Base-by-base conservation (phyloP, 2,113 vertebrate species). In the Ailuropoda melanoleuca region DNA sequence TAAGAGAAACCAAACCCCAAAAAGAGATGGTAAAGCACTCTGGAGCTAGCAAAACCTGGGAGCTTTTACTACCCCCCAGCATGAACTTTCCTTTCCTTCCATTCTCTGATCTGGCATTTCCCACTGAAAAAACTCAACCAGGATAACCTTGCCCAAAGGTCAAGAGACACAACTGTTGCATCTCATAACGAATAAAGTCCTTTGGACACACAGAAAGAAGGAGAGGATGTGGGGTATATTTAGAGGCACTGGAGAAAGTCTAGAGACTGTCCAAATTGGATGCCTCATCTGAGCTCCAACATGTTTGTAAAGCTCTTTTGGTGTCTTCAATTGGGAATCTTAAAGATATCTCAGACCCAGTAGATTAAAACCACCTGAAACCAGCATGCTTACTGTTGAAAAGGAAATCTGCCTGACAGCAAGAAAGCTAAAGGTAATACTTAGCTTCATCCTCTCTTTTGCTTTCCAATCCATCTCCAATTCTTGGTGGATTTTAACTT, bases 1-100 rank as follows among this genome's bases (percentile, higher is more conserved):
- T 70, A 88, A 83, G 53, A 62, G n/a, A 95, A 95, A 46, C 24
- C 37, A 64, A 89, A 96, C 72, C 34, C 60, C 43, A 84, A 66
- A 92, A 89, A 72, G 68, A 85, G 70, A 7, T 60, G 50, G 75
- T 66, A 60, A 82, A 91, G 48, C 72, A 80, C n/a, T 39, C 12
- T 23, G 46, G 1, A 15, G 39, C 4, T 94, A 70, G 60, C 43
- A 93, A 60, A 82, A 7, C 4, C n/a, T 82, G 31, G 50, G 18
- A 39, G 48, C 43, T 87, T 91, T 96, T 58, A 64, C 53, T 46
- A 60, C 37, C 17, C 1, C 3, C 21, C 37, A 50, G n/a, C 21
- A 48, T 50, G 66, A 96, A 53, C 21, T 56, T 81, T 46, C 24
- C 17, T 78, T 11, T 90, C 10, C 34, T 88, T 58, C 18, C 3